Conservation (phyloP, 2,797 vertebrate genomes). For the Aythya fuligula region DNA sequence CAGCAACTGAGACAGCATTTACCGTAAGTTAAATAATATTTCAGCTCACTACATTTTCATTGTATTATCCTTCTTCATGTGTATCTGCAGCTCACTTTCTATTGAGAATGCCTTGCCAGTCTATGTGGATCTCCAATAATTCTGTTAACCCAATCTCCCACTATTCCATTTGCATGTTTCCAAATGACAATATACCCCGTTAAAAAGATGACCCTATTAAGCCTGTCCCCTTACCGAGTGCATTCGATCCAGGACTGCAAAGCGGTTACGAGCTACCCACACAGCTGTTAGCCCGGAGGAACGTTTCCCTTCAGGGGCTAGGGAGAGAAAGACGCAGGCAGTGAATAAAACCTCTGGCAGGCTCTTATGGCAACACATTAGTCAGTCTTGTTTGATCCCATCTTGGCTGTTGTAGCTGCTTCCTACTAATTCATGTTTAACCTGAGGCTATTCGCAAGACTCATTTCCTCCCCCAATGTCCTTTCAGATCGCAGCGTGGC, state of each 20-base stretch:
- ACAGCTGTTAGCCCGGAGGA: slow-evolving; percentile 96
- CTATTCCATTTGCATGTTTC: not conserved
- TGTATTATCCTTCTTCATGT: not conserved
- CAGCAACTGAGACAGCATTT: not conserved
- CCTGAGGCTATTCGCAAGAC: slow-evolving; percentile 52
- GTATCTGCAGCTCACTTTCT: not conserved
- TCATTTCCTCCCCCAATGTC: slow-evolving; percentile 31
- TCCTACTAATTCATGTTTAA: slow-evolving; percentile 61
- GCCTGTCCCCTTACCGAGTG: slow-evolving; percentile 87
- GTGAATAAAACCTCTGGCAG: slow-evolving; percentile 51
- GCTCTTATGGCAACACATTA: slow-evolving; percentile 31
- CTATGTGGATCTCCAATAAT: not conserved
- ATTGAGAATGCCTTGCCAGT: not conserved
- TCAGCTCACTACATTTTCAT: not conserved
- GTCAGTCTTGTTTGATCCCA: slow-evolving; percentile 45
- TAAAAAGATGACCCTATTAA: not conserved
- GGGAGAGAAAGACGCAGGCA: slow-evolving; percentile 34
- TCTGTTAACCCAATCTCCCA: not conserved
- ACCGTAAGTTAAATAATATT: not conserved
- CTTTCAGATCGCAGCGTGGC: slow-evolving; percentile 18
- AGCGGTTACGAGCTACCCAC: slow-evolving; percentile 97
- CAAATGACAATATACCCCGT: not conserved
- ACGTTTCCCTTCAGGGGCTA: slow-evolving; percentile 95
- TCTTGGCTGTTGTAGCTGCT: slow-evolving; percentile 52
- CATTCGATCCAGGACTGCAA: slow-evolving; percentile 96